Evolutionary conservation across 2,888 invertebrate genomes (phyloP), one percentile per base, ranked within the genome.

Genomic region (Drosophila hamatofila): DNA sequence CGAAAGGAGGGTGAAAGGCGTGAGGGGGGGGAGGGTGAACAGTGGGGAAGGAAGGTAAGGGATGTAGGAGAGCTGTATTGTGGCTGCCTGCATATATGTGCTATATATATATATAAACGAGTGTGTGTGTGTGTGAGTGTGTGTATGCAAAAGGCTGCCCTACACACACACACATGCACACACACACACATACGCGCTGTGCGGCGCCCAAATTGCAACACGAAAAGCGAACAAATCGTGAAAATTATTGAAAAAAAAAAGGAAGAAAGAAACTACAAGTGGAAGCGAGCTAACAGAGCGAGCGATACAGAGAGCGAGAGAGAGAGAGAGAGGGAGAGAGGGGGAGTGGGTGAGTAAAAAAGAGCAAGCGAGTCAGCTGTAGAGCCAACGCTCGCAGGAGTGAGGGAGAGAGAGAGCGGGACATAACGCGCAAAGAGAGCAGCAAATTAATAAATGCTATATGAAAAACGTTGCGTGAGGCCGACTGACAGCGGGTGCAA

Each of bases 141-240:
- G 42, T 64, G 55, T 77, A 77, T 77, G 77, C 76, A 77, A 80
- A 77, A 54, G 76, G 72, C 54, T 80, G 59, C 56, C 66, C 48
- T 48, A 42, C 23, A 18, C 54, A 52, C 52, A 52, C 27, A 27
- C 27, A 27, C 27, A 27, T 4, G 25, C 44, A 44, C 46, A 46
- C 46, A 49, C 30, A 49, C 33, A 52, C 35, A 37, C 35, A 23
- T 11, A 30, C 30, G 27, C 18, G 56, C 42, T 51, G 62, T 58
- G 63, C 59, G 65, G 78, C 66, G 60, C 78, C 81, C 74, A 84
- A 89, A 87, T 84, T 84, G 77, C 85, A 89, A 82, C 88, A 89
- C 88, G 82, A 88, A 83, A 83, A 72, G 73, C 81, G 78, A 80
- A 82, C 83, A 84, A 89, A 84, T 89, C 88, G 84, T 89, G 76